Evolutionary conservation across 2,797 vertebrate species (phyloP), one percentile per base, ranked within the genome.

Genomic region (Ctenochaetus hawaiiensis): DNA sequence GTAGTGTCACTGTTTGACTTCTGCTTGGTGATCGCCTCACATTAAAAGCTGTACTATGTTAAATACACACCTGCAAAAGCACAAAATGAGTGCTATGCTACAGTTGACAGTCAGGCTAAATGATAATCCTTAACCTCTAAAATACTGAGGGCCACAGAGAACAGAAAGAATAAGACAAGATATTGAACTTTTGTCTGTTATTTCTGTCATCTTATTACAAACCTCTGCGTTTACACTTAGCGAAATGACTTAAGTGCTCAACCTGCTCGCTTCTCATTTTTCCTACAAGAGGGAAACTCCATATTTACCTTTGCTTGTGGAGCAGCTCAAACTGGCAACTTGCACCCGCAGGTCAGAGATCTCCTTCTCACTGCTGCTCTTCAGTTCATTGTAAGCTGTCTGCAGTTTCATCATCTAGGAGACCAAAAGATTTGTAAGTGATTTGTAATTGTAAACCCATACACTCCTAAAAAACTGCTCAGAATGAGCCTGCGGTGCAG

Each of bases 361-460:
- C 77, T 95, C 77, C 45, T 86, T 92, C 60, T 94, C 89, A 56
- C 92, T 94, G 67, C 63, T 87, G 64, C 72, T 82, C 85, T 92
- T 93, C 76, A 94, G 74, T 54, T 94, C 90, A 62, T 90, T 73
- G 47, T 86, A 87, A 0, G 86, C 78, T 0, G 5, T 47, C 61
- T 93, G 91, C 2, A 93, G 82, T 18, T 87, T 90, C 51, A 84
- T 87, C 62, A 94, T 73, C 96, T 97, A 72, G 41, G 67, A 81
- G 78, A 85, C 72, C 75, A 66, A 58, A 54, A 77, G 67, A 61
- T 48, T 22, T 23, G 26, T 82, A 8, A 20, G 23, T 39, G 39
- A 39, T 39, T 30, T 30, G 26, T 30, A 30, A 30, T 30, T 30
- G 26, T 30, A 30, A 30, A 30, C 26, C 26, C 26, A 30, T 30